Evolutionary conservation across 2,113 vertebrate genomes (phyloP).

Genomic region (Callospermophilus lateralis): DNA sequence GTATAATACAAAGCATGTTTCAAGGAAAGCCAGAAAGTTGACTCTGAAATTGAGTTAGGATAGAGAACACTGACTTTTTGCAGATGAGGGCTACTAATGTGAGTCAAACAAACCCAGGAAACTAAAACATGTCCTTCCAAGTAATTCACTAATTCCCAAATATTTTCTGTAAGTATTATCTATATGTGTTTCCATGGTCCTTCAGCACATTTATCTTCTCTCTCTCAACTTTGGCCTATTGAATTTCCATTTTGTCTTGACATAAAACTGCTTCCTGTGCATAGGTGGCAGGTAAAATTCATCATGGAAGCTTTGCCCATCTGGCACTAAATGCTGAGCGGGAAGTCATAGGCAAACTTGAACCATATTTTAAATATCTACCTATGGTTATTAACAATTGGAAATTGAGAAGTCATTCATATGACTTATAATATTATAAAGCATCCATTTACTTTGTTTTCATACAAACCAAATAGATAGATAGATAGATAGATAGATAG

Average conservation of each 20-base stretch:
- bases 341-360: not conserved
- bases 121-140: not conserved
- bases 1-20: slow-evolving; percentile 5
- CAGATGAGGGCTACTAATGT: not conserved
- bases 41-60: slow-evolving; percentile 22
- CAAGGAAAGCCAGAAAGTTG: slow-evolving; percentile 11
- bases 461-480: not conserved
- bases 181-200: not conserved
- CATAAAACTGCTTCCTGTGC: not conserved
- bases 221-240: slow-evolving; percentile 25
- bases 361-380: not conserved
- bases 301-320: not conserved
- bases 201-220: slow-evolving; percentile 21
- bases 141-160: not conserved
- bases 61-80: not conserved
- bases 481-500: no score
- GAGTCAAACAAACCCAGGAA: slow-evolving; percentile 21
- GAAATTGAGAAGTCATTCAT: not conserved
- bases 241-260: not conserved
- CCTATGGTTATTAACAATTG: not conserved
- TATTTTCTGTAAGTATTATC: not conserved
- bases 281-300: not conserved
- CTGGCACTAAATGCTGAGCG: not conserved
- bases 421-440: not conserved
- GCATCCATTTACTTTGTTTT: slow-evolving; percentile 54